Conservation (phyloP, 2,888 invertebrate genomes). For the Bellardia bayeri region DNA sequence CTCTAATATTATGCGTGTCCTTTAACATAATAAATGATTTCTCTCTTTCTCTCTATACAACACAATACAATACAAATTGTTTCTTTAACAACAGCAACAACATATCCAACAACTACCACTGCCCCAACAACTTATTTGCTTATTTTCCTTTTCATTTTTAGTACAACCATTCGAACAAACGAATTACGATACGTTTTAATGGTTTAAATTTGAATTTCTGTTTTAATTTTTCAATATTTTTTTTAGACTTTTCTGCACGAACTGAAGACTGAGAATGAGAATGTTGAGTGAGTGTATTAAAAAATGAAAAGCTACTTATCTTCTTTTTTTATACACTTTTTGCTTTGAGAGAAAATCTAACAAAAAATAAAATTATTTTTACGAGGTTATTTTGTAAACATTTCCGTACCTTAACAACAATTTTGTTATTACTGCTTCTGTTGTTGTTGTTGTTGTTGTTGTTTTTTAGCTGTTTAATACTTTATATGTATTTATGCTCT, state of each 20-base stretch:
- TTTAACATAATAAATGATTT: slow-evolving; percentile 67
- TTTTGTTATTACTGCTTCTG: slow-evolving; percentile 14
- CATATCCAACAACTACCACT: slow-evolving; percentile 8
- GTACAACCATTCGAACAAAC: slow-evolving; percentile 24
- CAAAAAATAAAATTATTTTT: slow-evolving; percentile 33
- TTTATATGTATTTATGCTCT: slow-evolving; percentile 54
- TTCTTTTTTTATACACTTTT: slow-evolving; percentile 35
- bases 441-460: slow-evolving; percentile 7
- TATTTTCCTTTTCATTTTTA: slow-evolving; percentile 26
- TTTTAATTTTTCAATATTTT: slow-evolving; percentile 36
- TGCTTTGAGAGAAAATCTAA: slow-evolving; percentile 11
- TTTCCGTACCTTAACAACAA: slow-evolving; percentile 63
- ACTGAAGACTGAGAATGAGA: slow-evolving; percentile 1
- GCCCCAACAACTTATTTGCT: slow-evolving; percentile 39
- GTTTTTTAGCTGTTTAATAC: slow-evolving; percentile 43
- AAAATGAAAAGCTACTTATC: slow-evolving; percentile 58
- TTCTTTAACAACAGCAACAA: slow-evolving; percentile 23
- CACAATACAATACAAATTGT: slow-evolving; percentile 58
- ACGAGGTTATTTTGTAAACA: slow-evolving; percentile 53
- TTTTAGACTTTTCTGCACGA: slow-evolving; percentile 2
- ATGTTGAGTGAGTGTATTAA: slow-evolving; percentile 32
- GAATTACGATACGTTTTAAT: slow-evolving; percentile 24
- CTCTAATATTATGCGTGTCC: slow-evolving; percentile 73
- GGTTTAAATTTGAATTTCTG: slow-evolving; percentile 50
- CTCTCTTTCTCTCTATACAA: slow-evolving; percentile 1